A percentile compares a stretch with the other conserved stretches of the same genome.
Evolutionary conservation across 2,113 vertebrate genomes (phyloP).

Genomic region (Hucho hucho): DNA sequence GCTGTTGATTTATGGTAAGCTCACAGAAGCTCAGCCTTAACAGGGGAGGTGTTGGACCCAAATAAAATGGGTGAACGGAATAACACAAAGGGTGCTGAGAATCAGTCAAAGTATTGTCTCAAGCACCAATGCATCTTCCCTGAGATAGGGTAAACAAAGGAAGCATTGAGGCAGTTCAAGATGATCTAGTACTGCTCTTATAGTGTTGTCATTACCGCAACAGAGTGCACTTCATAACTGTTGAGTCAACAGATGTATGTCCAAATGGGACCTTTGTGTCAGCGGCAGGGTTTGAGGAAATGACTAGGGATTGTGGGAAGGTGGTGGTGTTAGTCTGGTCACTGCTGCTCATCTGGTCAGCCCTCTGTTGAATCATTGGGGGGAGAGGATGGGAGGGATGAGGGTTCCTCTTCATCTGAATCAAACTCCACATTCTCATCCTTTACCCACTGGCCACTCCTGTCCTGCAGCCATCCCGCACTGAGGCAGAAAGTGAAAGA

Average conservation of each 20-base stretch:
- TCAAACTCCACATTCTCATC: slow-evolving; percentile 90
- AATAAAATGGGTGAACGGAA: background rate
- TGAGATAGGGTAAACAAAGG: background rate
- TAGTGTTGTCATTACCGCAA: too few relatives aligned
- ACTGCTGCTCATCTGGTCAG: slow-evolving; percentile 14
- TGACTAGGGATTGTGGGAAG: too few relatives aligned
- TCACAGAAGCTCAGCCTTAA: slow-evolving; percentile 1
- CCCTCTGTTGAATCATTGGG: slow-evolving; percentile 19
- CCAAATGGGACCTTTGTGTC: too few relatives aligned
- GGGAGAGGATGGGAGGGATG: slow-evolving; percentile 38
- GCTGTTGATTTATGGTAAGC: slow-evolving; percentile 35
- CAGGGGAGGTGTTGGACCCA: background rate
- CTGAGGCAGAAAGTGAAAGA: slow-evolving; percentile 55
- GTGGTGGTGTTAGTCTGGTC: background rate
- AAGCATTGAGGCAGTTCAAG: too few relatives aligned
- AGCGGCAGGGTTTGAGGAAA: too few relatives aligned
- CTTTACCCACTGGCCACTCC: slow-evolving; percentile 84
- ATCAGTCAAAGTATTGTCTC: background rate
- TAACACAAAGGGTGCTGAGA: background rate
- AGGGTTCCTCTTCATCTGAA: slow-evolving; percentile 88
- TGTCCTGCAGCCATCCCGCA: slow-evolving; percentile 85
- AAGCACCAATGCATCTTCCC: background rate
- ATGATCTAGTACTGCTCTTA: too few relatives aligned
- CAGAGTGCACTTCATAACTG: too few relatives aligned
- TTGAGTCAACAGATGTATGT: too few relatives aligned